Conservation (phyloP, 2,888 invertebrate species). For the Octonoba sinensis region DNA sequence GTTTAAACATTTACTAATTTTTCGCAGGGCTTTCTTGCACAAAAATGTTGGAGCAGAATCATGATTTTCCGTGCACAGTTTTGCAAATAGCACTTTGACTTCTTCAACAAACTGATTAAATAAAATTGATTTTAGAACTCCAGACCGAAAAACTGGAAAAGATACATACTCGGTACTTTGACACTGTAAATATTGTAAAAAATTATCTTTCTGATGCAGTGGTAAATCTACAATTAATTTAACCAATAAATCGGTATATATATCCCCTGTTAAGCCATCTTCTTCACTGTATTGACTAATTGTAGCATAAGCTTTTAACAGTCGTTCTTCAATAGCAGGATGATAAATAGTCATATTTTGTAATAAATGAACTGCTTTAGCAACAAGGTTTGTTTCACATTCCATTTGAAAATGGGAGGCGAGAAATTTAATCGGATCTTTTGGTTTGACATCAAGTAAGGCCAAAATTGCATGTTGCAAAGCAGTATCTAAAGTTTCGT, state of each 20-base stretch:
- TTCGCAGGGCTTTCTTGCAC: slow-evolving; percentile 46
- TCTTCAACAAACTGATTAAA: slow-evolving; percentile 61
- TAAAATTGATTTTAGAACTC: slow-evolving; percentile 57
- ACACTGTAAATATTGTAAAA: slow-evolving; percentile 63
- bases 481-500: slow-evolving; percentile 50
- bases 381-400: slow-evolving; percentile 64
- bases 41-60: slow-evolving; percentile 42
- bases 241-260: slow-evolving; percentile 64
- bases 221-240: slow-evolving; percentile 59
- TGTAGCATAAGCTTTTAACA: slow-evolving; percentile 60
- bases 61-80: slow-evolving; percentile 49
- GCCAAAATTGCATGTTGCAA: slow-evolving; percentile 59
- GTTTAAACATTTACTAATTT: slow-evolving; percentile 49
- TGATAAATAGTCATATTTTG: slow-evolving; percentile 58
- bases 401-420: slow-evolving; percentile 65
- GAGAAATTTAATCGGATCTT: slow-evolving; percentile 64
- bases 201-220: slow-evolving; percentile 39
- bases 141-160: slow-evolving; percentile 63
- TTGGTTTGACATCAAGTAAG: slow-evolving; percentile 61
- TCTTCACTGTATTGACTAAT: slow-evolving; percentile 64
- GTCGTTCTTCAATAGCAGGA: slow-evolving; percentile 55
- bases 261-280: slow-evolving; percentile 64
- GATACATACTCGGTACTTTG: slow-evolving; percentile 64
- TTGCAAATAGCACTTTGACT: slow-evolving; percentile 44
- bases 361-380: slow-evolving; percentile 63